Evolutionary conservation across 2,113 vertebrate genomes (phyloP).

Genomic region (Astatoreochromis straeleni): DNA sequence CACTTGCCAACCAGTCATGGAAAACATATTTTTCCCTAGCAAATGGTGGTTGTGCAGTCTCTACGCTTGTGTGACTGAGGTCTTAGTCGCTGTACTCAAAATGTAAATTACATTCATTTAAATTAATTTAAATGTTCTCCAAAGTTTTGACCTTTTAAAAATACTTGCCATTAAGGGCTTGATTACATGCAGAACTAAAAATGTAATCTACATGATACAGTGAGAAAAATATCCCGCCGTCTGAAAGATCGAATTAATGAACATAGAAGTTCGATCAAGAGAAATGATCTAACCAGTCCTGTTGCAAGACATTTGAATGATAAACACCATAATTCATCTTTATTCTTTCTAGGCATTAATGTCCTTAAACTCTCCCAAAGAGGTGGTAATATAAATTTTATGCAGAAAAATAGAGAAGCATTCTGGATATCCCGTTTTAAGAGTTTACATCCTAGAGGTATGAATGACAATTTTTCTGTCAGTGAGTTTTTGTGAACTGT

Average conservation of each 20-base stretch:
- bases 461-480: background rate
- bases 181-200: background rate
- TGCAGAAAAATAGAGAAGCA: background rate
- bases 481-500: background rate
- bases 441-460: background rate
- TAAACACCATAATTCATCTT: background rate
- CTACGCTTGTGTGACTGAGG: background rate
- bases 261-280: fast-evolving
- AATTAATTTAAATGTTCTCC: background rate
- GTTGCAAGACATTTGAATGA: background rate
- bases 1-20: background rate
- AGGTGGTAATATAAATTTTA: background rate
- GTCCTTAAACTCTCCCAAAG: background rate
- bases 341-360: background rate
- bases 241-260: background rate
- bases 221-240: background rate
- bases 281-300: background rate
- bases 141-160: background rate
- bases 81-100: background rate
- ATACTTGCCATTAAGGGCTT: background rate
- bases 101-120: background rate
- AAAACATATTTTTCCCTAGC: background rate
- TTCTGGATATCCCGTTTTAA: background rate
- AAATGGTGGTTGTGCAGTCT: background rate
- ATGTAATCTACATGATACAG: background rate